Evolutionary conservation across 30 jellyfish, hydroid and myxozoan species (phyloP).

Genomic region (Turritopsis rubra): DNA sequence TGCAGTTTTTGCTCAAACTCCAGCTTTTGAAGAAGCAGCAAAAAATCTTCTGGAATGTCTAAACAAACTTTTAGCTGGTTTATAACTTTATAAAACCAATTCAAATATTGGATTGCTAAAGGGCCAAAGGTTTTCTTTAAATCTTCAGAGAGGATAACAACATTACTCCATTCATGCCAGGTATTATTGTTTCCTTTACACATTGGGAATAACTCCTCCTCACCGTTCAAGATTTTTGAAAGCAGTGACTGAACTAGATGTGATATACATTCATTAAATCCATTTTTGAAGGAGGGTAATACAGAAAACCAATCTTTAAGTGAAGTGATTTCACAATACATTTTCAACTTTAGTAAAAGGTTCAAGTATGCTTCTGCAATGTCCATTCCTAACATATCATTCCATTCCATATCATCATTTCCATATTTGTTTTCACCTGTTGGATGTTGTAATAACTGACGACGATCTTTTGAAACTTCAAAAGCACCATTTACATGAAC

Average conservation of each 20-base stretch:
- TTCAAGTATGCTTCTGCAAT: constrained; percentile 21
- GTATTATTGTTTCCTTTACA: neutral
- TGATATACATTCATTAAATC: neutral
- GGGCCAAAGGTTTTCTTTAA: neutral
- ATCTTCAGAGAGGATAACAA: neutral
- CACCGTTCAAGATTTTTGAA: neutral
- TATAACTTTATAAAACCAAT: neutral
- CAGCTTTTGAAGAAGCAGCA: neutral
- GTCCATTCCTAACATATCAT: neutral
- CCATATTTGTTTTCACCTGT: constrained; percentile 16
- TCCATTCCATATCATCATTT: constrained; percentile 15
- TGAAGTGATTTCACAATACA: neutral
- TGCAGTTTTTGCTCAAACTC: neutral
- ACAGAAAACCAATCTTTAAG: constrained; percentile 13
- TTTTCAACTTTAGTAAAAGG: constrained; percentile 9
- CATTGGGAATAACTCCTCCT: neutral
- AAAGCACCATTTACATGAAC: constrained; percentile 74
- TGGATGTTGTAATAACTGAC: constrained; percentile 9
- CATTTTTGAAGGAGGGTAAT: neutral
- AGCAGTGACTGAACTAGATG: neutral
- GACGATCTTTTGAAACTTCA: constrained; percentile 52
- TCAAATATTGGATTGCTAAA: neutral
- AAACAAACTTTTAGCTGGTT: neutral
- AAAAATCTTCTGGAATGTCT: neutral
- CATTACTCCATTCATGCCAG: neutral